A percentile compares a stretch with the other conserved stretches of the same genome.
Evolutionary conservation across 2,888 invertebrate species (phyloP).

Genomic region (Phortica magna): DNA sequence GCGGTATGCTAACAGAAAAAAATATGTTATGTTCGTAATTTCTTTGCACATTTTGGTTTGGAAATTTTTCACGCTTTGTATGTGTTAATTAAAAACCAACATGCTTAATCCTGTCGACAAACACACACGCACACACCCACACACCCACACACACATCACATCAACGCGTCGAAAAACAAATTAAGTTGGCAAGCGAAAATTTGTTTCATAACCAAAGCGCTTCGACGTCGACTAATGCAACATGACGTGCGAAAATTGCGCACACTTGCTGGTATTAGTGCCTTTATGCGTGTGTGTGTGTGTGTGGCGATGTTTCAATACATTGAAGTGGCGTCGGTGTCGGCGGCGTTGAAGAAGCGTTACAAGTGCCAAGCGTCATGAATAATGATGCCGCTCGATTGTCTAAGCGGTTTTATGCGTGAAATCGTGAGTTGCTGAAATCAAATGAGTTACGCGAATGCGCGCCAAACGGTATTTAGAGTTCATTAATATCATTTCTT

Average conservation of each 20-base stretch:
- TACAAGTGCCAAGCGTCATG: constrained; percentile 48
- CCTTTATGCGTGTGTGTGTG: neutral
- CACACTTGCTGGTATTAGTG: constrained; percentile 16
- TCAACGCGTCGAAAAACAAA: too few relatives aligned
- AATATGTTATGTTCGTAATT: too few relatives aligned
- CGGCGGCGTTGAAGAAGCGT: neutral
- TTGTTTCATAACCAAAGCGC: constrained; percentile 36
- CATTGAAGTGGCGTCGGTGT: neutral
- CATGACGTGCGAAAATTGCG: constrained; percentile 52
- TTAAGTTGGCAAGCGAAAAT: neutral
- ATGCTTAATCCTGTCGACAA: constrained; percentile 37
- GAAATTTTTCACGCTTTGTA: neutral
- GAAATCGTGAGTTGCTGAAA: constrained; percentile 65
- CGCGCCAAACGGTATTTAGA: constrained; percentile 13
- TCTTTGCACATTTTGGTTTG: too few relatives aligned
- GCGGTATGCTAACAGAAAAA: too few relatives aligned
- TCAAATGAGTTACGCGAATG: constrained; percentile 31
- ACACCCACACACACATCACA: too few relatives aligned
- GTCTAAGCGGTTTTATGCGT: constrained; percentile 70
- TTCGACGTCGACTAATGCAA: constrained; percentile 48
- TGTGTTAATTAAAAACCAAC: constrained; percentile 66
- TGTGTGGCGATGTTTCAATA: constrained; percentile 5
- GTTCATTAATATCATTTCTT: constrained; percentile 21
- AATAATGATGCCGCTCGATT: constrained; percentile 66
- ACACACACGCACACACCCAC: neutral